A percentile compares a stretch with the other conserved stretches of the same genome.
phyloP scores from a whole-genome alignment of 2,888 invertebrate species.

The Terebella lapidaria region DNA sequence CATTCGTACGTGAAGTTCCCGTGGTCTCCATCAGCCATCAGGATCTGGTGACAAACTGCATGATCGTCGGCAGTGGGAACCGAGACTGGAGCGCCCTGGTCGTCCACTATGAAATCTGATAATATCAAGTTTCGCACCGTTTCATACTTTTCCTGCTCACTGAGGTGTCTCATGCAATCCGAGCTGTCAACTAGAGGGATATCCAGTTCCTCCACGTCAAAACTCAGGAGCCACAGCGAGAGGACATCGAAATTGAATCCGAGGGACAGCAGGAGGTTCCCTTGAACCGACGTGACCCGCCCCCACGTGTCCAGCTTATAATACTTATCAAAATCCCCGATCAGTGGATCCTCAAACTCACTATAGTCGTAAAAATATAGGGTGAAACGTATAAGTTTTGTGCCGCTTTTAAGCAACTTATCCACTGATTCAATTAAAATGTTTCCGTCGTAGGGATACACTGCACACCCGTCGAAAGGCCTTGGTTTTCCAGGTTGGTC shows the following conservation, averaged over 20 bases:
- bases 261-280: constrained; percentile 41
- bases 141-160: not conserved
- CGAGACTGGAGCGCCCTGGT: not conserved
- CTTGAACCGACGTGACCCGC: constrained; percentile 41
- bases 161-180: not conserved
- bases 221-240: constrained; percentile 39
- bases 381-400: not conserved
- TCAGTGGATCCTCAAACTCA: not conserved
- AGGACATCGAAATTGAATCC: constrained; percentile 46
- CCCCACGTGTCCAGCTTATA: constrained; percentile 43
- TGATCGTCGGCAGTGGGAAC: not conserved
- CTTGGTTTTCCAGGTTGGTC: too few relatives aligned
- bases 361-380: not conserved
- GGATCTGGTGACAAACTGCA: not conserved
- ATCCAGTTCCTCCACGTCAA: constrained; percentile 36
- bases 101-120: not conserved
- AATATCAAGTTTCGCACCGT: not conserved
- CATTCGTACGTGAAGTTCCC: not conserved
- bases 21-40: not conserved
- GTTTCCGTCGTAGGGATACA: not conserved
- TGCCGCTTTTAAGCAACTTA: not conserved
- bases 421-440: not conserved
- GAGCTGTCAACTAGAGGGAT: constrained; percentile 22
- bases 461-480: too few relatives aligned
- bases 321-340: constrained; percentile 14